A percentile compares a stretch with the other conserved stretches of the same genome.
Conservation (phyloP, 2,113 vertebrate genomes). For the Phocoena phocoena region DNA sequence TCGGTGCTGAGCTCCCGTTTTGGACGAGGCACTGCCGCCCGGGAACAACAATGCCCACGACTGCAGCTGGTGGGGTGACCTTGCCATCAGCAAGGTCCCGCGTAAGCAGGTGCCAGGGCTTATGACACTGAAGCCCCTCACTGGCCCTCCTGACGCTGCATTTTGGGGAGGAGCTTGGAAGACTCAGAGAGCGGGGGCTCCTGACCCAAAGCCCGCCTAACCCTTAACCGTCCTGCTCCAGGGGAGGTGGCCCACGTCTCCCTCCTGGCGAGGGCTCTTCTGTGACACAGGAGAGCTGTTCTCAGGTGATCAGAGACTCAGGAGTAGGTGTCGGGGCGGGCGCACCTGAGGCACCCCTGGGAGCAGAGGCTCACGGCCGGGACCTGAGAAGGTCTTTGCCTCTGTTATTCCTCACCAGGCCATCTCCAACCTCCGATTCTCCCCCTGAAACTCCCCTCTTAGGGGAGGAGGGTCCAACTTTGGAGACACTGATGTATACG, state of each 20-base stretch:
- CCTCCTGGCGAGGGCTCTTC: neutral
- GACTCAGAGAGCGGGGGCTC: neutral
- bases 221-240: too few species aligned
- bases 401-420: accelerated
- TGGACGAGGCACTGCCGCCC: too few species aligned
- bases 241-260: accelerated
- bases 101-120: too few species aligned
- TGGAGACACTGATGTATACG: neutral
- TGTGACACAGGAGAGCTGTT: too few species aligned
- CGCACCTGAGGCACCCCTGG: accelerated
- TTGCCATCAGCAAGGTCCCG: neutral
- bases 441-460: neutral
- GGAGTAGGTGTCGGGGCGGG: accelerated
- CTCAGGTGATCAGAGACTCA: accelerated
- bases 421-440: accelerated
- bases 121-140: accelerated
- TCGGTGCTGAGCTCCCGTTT: accelerated
- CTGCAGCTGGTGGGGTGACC: neutral
- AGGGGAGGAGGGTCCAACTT: neutral
- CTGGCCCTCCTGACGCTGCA: neutral
- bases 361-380: neutral
- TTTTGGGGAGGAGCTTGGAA: neutral
- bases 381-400: accelerated
- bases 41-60: neutral
- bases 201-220: too few species aligned